These are phyloP conservation scores for Prosapia bicincta DNA, from an alignment of 2,888 invertebrate species.

Conservation along the genomic window DNA sequence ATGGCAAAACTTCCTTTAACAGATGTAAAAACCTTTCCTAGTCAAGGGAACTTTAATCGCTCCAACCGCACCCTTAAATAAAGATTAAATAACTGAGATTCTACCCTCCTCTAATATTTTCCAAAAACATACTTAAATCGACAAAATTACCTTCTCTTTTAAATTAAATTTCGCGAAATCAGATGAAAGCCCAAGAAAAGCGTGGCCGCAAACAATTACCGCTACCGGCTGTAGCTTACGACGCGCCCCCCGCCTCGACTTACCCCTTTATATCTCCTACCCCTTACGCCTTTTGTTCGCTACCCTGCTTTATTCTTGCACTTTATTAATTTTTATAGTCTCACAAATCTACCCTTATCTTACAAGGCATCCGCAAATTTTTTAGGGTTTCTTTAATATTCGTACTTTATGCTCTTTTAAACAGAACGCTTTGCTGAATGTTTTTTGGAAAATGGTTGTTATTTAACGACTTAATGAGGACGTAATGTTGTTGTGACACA, in stretches of 20 bases:
- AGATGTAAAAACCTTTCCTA: too few relatives aligned
- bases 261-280: background rate
- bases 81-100: too few relatives aligned
- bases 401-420: background rate
- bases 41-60: too few relatives aligned
- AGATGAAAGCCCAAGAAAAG: background rate
- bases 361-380: background rate
- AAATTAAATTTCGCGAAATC: background rate
- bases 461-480: background rate
- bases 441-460: background rate
- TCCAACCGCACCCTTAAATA: too few relatives aligned
- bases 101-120: too few relatives aligned
- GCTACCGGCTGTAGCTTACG: background rate
- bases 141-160: background rate
- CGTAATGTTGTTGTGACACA: too few relatives aligned
- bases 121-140: background rate
- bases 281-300: background rate
- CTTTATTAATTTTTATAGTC: slow-evolving; percentile 2
- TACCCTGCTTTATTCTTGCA: background rate
- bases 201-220: background rate
- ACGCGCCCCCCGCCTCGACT: background rate
- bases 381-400: background rate
- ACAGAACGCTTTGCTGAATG: background rate
- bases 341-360: background rate
- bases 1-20: too few relatives aligned